Percentiles rank a stretch among this genome's conserved stretches.
These are phyloP conservation scores for Saguinus midas DNA, from an alignment of 2,113 vertebrate genomes.

Conservation along the genomic window DNA sequence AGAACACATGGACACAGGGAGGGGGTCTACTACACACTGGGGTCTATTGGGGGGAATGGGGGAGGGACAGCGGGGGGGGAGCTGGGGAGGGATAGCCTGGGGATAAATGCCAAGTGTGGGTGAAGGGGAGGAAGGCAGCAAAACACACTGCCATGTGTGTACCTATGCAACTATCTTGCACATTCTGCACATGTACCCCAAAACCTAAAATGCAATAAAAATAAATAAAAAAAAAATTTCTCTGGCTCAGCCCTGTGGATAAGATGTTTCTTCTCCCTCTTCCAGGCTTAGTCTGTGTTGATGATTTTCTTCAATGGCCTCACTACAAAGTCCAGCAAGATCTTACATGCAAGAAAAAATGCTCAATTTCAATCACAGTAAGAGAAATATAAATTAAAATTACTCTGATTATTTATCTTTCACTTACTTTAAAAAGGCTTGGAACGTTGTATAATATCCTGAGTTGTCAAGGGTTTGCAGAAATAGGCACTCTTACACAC, in stretches of 20 bases:
- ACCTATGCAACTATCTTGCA: too few species aligned
- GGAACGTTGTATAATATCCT: background rate
- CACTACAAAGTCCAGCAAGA: background rate
- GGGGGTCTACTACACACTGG: too few species aligned
- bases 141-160: too few species aligned
- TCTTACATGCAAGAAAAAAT: background rate
- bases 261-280: background rate
- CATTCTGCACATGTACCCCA: too few species aligned
- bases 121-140: too few species aligned
- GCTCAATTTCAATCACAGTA: background rate
- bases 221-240: background rate
- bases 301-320: background rate
- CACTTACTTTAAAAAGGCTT: background rate
- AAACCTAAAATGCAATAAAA: too few species aligned
- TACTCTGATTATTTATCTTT: conserved; percentile 28
- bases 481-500: background rate
- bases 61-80: too few species aligned
- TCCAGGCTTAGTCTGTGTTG: background rate
- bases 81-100: too few species aligned
- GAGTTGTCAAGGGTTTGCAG: background rate
- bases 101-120: too few species aligned
- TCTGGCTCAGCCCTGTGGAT: background rate
- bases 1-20: too few species aligned
- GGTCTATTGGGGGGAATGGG: too few species aligned
- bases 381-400: conserved; percentile 25